Conservation (phyloP, 2,113 vertebrate genomes). For the Diphyllodes magnificus region DNA sequence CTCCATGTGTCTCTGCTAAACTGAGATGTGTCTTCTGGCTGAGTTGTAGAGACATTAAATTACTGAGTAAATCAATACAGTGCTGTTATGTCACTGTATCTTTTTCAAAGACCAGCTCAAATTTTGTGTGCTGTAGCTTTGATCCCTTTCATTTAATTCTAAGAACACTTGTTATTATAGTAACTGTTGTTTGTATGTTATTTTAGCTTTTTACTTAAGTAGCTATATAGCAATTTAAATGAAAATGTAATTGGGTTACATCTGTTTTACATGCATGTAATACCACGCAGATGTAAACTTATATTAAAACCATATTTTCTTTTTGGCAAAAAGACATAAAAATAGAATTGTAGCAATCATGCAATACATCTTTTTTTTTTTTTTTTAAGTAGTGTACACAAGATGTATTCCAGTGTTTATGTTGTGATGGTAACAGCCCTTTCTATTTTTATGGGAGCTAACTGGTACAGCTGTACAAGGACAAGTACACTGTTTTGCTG, state of each 20-base stretch:
- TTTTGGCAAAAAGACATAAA: constrained; percentile 78
- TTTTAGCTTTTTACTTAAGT: constrained; percentile 97
- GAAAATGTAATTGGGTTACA: constrained; percentile 97
- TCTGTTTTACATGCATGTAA: constrained; percentile 96
- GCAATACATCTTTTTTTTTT: constrained; percentile 1
- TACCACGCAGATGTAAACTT: constrained; percentile 86
- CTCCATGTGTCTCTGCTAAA: constrained; percentile 69
- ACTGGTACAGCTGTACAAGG: not conserved
- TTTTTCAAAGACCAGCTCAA: constrained; percentile 83
- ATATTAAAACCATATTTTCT: constrained; percentile 89
- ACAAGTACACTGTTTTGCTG: not conserved
- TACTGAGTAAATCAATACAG: constrained; percentile 86
- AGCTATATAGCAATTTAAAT: constrained; percentile 99
- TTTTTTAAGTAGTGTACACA: not conserved
- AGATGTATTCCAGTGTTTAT: constrained; percentile 22
- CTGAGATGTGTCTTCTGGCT: constrained; percentile 75
- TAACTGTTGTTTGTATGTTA: constrained; percentile 99
- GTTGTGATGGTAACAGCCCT: constrained; percentile 39
- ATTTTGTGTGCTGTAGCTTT: constrained; percentile 86
- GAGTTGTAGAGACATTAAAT: constrained; percentile 80
- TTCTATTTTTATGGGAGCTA: constrained; percentile 41
- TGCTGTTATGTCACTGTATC: constrained; percentile 79
- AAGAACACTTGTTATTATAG: constrained; percentile 94
- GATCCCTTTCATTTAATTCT: constrained; percentile 90
- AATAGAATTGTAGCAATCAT: constrained; percentile 69